phyloP scores from a whole-genome alignment of 1,140 invertebrate species.

The Capitella teleta region DNA sequence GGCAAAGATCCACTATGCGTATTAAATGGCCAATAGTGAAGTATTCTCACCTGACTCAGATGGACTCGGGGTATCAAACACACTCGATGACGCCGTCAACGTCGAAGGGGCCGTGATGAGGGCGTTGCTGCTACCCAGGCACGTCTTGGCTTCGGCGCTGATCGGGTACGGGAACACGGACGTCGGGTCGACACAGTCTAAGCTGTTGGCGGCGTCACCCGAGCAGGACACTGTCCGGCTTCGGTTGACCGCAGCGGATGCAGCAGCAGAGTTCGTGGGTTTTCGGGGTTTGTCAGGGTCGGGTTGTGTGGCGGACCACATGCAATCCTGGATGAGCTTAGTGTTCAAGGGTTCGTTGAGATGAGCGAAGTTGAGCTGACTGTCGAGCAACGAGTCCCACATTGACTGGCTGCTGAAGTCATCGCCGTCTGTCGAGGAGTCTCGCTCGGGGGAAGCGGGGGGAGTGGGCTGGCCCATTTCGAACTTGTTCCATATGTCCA shows the following conservation, averaged over 20 bases:
- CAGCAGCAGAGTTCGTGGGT: constrained; percentile 5
- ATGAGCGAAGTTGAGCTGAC: neutral
- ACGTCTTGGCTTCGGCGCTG: constrained; percentile 37
- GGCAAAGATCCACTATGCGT: neutral
- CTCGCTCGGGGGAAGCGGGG: neutral
- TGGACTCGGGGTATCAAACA: constrained; percentile 63
- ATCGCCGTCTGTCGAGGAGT: constrained; percentile 1
- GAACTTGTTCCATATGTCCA: constrained; percentile 5
- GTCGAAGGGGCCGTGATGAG: constrained; percentile 50
- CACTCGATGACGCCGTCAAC: constrained; percentile 46
- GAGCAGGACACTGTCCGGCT: neutral
- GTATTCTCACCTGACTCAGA: constrained; percentile 66
- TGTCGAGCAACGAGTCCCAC: constrained; percentile 22
- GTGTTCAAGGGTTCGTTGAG: constrained; percentile 14
- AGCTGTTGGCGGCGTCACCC: constrained; percentile 1
- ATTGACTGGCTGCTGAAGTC: constrained; percentile 16
- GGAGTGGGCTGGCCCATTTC: constrained; percentile 4
- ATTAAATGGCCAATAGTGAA: neutral
- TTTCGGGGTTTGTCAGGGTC: constrained; percentile 5
- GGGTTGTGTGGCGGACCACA: constrained; percentile 50
- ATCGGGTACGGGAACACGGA: constrained; percentile 28
- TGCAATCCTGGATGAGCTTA: constrained; percentile 50
- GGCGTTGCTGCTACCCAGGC: constrained; percentile 15
- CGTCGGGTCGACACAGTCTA: constrained; percentile 28
- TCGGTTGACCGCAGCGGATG: constrained; percentile 17